Evolutionary conservation across 2,113 vertebrate genomes (phyloP).

Genomic region (Beaufortia kweichowensis): DNA sequence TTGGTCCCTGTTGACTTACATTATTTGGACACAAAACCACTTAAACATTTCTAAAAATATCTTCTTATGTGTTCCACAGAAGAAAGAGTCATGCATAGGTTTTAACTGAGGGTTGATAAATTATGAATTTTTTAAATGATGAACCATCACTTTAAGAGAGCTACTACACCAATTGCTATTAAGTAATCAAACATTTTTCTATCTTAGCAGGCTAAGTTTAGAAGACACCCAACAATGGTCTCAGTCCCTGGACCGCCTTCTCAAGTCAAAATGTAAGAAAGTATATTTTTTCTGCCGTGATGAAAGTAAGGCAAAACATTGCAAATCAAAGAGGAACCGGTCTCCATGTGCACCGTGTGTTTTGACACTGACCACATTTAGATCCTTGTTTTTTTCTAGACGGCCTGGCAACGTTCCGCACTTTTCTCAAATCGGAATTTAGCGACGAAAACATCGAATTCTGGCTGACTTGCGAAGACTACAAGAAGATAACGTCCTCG

Average conservation of each 20-base stretch:
- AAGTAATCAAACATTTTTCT: constrained; percentile 52
- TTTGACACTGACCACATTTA: neutral
- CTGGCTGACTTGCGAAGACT: constrained; percentile 81
- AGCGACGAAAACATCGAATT: constrained; percentile 83
- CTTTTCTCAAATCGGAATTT: constrained; percentile 79
- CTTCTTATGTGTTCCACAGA: no score
- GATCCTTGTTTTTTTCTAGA: constrained; percentile 62
- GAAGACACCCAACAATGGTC: constrained; percentile 80
- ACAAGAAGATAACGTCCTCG: constrained; percentile 76
- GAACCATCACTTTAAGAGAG: no score
- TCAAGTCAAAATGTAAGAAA: constrained; percentile 77
- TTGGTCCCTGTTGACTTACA: no score
- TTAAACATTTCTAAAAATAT: no score
- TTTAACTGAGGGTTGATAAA: no score
- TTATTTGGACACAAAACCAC: no score
- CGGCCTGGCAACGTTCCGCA: constrained; percentile 75
- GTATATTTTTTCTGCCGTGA: constrained; percentile 45
- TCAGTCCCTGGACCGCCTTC: constrained; percentile 77
- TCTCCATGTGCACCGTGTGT: neutral
- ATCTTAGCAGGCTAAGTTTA: constrained; percentile 74
- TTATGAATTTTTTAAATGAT: no score
- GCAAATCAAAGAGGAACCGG: constrained; percentile 16
- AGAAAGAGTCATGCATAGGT: no score
- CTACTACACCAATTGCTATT: constrained; percentile 40
- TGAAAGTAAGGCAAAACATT: neutral